Conservation (phyloP, 2,888 invertebrate species). For the Bursaphelenchus okinawaensis region DNA sequence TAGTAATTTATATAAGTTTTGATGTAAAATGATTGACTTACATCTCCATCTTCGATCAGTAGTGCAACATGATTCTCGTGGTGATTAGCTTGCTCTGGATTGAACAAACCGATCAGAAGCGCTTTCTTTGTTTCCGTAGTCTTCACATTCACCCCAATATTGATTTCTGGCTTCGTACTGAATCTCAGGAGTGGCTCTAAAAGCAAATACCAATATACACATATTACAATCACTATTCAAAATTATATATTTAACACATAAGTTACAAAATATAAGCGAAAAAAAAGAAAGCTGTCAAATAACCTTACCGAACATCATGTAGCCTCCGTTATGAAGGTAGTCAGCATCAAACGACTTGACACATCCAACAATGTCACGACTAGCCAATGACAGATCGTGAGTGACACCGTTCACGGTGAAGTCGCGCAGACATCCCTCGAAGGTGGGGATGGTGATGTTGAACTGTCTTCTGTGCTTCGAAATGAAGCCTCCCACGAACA, state of each 20-base stretch:
- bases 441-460: conserved; percentile 33
- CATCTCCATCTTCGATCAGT: conserved; percentile 1
- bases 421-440: conserved; percentile 49
- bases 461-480: conserved; percentile 45
- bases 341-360: conserved; percentile 31
- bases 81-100: background rate
- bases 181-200: conserved; percentile 2
- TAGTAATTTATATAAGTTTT: background rate
- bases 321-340: conserved; percentile 48
- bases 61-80: conserved; percentile 2
- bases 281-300: background rate
- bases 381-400: conserved; percentile 20
- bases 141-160: conserved; percentile 16
- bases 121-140: conserved; percentile 4
- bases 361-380: conserved; percentile 45
- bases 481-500: conserved; percentile 55
- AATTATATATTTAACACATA: background rate
- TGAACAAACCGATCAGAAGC: background rate
- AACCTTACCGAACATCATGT: conserved; percentile 39
- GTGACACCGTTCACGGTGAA: conserved; percentile 32
- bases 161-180: conserved; percentile 23
- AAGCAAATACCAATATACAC: background rate
- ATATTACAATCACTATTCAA: background rate
- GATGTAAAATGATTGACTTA: background rate
- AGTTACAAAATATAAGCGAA: background rate